Base-by-base conservation (phyloP, 1,140 invertebrate species). In the Pristionchus pacificus region DNA sequence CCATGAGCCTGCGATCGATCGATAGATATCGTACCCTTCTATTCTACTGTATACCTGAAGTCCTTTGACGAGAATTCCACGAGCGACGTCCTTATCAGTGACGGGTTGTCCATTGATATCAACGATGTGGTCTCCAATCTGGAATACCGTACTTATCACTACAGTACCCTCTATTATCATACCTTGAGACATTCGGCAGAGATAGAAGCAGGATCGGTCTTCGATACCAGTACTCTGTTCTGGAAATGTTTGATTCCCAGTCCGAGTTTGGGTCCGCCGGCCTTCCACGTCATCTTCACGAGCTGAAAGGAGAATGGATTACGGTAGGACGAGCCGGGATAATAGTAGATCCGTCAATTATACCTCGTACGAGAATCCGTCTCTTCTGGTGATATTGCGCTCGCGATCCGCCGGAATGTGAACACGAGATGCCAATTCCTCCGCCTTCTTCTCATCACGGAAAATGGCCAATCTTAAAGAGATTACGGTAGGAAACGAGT, bases 71-170 rank as follows among this genome's bases (percentile, higher is more conserved):
- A 80, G 69, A 13, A 80, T 30, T 25, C 75, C 73, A 59, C 78
- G 69, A 28, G 80, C 80, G 25, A 82, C 79, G 59, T 80, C 79
- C 70, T 80, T 80, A 58, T 80, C 79, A 15, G 75, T 80, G 29
- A 80, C 79, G 10, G 74, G 75, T 25, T 65, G 67, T 24, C 73
- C 75, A 29, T 80, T 76, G 30, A 82, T 74, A 38, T 82, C 79
- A 55, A 78, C 67, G 33, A 80, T 72, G 61, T 78, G 80, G 65
- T 80, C 79, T 15, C 80, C 80, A 31, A 81, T 65, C 15, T 49
- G 38, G 19, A 49, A 19, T 49, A 6, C 6, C 38, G 38, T 19
- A 19, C 19, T 49, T 49, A 19, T 6, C 38, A 19, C 38, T 10
- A 49, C 38, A 49, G 6, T 49, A 49, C 38, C 6, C 38, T 10